Percentiles rank a stretch among this genome's conserved stretches.
These are phyloP conservation scores for Mesorhabditis spiculigera DNA, from an alignment of 2,888 invertebrate genomes.

Conservation along the genomic window DNA sequence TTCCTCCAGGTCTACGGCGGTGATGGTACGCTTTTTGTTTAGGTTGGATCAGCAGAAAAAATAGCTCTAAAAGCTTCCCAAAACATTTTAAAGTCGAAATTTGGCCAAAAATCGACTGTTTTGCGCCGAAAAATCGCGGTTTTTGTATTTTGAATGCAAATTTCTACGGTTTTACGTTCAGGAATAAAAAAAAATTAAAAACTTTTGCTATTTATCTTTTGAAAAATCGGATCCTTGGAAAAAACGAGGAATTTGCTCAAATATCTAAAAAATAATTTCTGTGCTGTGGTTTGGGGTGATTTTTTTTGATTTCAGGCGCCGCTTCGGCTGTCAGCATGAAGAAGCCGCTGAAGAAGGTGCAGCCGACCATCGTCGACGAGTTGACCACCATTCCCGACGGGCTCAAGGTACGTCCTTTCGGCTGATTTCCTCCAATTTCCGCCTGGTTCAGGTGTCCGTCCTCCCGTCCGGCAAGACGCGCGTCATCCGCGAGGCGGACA, in stretches of 20 bases:
- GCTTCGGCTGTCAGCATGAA: conserved; percentile 16
- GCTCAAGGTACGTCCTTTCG: conserved; percentile 24
- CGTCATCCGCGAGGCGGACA: conserved; percentile 29
- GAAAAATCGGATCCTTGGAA: too few species aligned
- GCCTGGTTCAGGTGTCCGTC: conserved; percentile 22
- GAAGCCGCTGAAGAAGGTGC: conserved; percentile 15
- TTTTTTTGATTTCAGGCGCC: conserved; percentile 18
- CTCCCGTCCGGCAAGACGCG: conserved; percentile 31
- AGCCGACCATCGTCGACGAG: conserved; percentile 30
- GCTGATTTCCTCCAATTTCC: conserved; percentile 4
- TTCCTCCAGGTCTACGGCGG: too few species aligned
- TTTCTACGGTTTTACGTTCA: too few species aligned
- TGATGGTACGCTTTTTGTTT: too few species aligned
- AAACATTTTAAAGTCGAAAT: too few species aligned
- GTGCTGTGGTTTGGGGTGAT: not conserved
- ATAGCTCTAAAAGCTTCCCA: too few species aligned
- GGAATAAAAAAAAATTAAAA: too few species aligned
- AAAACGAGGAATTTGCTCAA: not conserved
- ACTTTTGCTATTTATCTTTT: too few species aligned
- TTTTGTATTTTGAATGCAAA: too few species aligned
- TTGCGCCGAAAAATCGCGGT: too few species aligned
- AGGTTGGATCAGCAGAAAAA: too few species aligned
- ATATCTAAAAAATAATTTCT: not conserved
- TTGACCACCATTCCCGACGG: conserved; percentile 51
- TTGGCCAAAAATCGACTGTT: too few species aligned